A percentile compares a stretch with the other conserved stretches of the same genome.
phyloP scores from a whole-genome alignment of 2,113 vertebrate genomes.

The Dascyllus trimaculatus region DNA sequence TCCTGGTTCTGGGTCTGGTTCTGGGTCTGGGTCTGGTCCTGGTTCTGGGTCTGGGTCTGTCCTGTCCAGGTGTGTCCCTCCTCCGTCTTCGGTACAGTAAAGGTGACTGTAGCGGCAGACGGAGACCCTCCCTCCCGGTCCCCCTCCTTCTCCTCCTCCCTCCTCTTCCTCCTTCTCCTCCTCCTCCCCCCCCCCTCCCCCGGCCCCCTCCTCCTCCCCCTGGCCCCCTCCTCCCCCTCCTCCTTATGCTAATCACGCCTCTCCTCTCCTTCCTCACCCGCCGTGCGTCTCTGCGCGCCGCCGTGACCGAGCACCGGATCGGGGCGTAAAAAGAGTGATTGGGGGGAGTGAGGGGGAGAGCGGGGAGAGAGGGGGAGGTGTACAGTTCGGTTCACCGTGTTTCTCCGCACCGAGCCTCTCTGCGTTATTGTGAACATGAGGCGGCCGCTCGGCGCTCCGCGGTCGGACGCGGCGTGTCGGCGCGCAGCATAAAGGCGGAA shows the following conservation, averaged over 20 bases:
- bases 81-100: conserved; percentile 76
- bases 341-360: conserved; percentile 55
- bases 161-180: conserved; percentile 59
- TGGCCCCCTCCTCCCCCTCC: conserved; percentile 46
- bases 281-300: conserved; percentile 83
- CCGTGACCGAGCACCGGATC: conserved; percentile 76
- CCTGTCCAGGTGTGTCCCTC: too few relatives aligned
- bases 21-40: too few relatives aligned
- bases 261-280: conserved; percentile 79
- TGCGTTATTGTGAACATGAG: conserved; percentile 39
- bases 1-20: not conserved
- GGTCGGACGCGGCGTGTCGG: conserved; percentile 79
- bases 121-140: conserved; percentile 76
- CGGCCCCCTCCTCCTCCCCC: conserved; percentile 24
- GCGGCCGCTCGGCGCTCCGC: conserved; percentile 24
- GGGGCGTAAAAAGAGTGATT: too few relatives aligned
- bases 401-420: conserved; percentile 22
- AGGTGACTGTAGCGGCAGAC: conserved; percentile 76
- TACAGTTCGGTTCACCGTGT: conserved; percentile 83
- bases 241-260: conserved; percentile 86
- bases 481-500: conserved; percentile 80
- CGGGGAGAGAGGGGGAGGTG: conserved; percentile 77
- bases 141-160: conserved; percentile 75
- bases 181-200: conserved; percentile 54
- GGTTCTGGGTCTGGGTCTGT: too few relatives aligned